Evolutionary conservation across 2,113 vertebrate genomes (phyloP), one percentile per base, ranked within the genome.

Genomic region (Sinocyclocheilus rhinocerous): DNA sequence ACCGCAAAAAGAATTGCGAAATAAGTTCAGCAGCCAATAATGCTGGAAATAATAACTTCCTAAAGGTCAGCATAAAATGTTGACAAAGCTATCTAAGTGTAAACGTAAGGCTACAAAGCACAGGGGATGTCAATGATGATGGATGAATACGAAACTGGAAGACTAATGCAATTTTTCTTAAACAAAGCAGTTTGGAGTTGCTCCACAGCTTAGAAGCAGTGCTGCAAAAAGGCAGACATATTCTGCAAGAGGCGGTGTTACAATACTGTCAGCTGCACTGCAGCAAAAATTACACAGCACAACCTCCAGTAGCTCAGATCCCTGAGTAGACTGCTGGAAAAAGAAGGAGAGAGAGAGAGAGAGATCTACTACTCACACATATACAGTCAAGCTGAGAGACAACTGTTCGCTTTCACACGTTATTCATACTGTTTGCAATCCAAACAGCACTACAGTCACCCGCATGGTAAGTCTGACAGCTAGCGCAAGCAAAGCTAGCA

Each of bases 251-350:
- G 92, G 91, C 93, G 50, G 94, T 94, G 95, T 95, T 95, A 95
- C 96, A 96, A 96, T 91, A 94, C 95, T 95, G 96, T 94, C 93
- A 96, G 95, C 96, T 97, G 97, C 96, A 97, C 95, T 97, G 96
- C 97, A 96, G 96, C 97, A 98, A 97, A 95, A 96, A 93, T 94
- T 94, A 92, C 93, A 94, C 93, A 92, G 93, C 93, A 93, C 90
- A 94, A 96, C 93, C 95, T 94, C 92, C 93, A 94, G 92, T 76
- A 89, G 86, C 87, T 88, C 90, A 91, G 90, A 91, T 88, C 83
- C 85, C 87, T 77, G 84, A 90, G 87, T 89, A 92, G 91, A 92
- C 89, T 88, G 88, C 87, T 73, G 87, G 82, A 79, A 12, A 59
- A 78, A 83, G 80, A 85, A 67, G 29, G 81, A 80, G 59, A 85